Conservation (phyloP, 1,140 invertebrate species). For the Caenorhabditis briggsae region DNA sequence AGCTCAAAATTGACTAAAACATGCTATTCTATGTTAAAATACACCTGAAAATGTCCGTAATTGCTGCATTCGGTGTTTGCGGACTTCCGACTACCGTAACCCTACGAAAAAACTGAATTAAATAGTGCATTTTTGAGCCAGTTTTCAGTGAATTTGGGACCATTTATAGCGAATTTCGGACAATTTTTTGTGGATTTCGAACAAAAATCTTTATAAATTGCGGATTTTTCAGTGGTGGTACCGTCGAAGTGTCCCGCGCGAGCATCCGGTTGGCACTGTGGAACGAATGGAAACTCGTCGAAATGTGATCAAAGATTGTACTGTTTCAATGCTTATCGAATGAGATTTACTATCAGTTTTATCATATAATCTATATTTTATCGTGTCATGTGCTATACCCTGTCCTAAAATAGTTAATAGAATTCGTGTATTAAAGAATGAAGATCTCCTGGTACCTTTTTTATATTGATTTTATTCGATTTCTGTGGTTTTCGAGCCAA, state of each 20-base stretch:
- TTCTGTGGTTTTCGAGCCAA: background rate
- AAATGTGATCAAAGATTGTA: constrained; percentile 30
- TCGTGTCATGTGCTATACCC: background rate
- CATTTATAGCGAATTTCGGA: too few relatives aligned
- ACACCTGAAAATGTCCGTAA: too few relatives aligned
- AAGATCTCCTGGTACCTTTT: background rate
- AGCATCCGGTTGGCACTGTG: background rate
- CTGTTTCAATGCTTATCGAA: background rate
- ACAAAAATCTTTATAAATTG: background rate
- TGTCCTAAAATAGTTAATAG: too few relatives aligned
- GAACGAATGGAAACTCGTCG: background rate
- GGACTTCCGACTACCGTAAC: too few relatives aligned
- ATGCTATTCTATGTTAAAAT: too few relatives aligned
- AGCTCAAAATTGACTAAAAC: background rate
- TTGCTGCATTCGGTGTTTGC: too few relatives aligned
- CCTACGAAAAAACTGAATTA: too few relatives aligned
- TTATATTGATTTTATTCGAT: background rate
- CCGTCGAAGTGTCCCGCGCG: background rate
- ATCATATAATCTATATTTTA: background rate
- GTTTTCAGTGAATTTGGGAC: too few relatives aligned
- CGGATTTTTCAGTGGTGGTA: constrained; percentile 28
- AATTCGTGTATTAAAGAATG: background rate
- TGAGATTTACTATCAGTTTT: background rate
- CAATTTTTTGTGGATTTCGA: background rate
- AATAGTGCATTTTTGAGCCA: too few relatives aligned